Conservation (phyloP, 2,113 vertebrate species). For the Oreocharis arfaki region DNA sequence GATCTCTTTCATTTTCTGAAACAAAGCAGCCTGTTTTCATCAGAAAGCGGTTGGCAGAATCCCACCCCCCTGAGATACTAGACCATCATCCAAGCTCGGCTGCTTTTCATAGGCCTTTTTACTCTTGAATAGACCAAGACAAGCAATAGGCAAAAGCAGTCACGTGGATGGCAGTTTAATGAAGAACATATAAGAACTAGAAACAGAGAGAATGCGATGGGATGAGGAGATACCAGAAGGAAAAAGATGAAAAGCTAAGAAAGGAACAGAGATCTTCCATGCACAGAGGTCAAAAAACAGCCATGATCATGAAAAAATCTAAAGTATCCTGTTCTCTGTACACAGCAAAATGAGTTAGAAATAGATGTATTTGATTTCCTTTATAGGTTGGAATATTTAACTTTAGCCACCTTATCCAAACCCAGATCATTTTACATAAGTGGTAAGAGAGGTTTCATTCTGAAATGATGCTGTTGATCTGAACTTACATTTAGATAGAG, state of each 20-base stretch:
- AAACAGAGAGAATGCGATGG: background rate
- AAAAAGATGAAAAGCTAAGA: background rate
- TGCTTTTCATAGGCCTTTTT: conserved; percentile 17
- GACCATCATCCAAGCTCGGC: conserved; percentile 11
- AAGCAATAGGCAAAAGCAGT: background rate
- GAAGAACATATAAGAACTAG: conserved; percentile 14
- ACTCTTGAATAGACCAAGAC: conserved; percentile 26
- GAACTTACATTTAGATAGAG: background rate
- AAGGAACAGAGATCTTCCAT: background rate
- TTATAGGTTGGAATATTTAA: background rate
- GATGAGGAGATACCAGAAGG: background rate
- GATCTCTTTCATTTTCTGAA: conserved; percentile 5
- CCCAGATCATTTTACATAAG: background rate
- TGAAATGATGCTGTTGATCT: background rate
- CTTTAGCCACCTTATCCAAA: background rate
- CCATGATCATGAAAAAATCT: background rate
- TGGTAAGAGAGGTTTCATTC: background rate
- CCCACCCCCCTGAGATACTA: background rate
- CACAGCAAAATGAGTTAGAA: background rate
- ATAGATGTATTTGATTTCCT: background rate
- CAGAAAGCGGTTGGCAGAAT: background rate
- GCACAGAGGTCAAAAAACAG: background rate
- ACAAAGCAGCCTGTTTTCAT: conserved; percentile 45
- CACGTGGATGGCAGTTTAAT: conserved; percentile 9
- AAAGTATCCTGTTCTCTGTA: background rate